These are phyloP conservation scores for Falcunculus frontatus DNA, from an alignment of 2,113 vertebrate species.

Conservation along the genomic window DNA sequence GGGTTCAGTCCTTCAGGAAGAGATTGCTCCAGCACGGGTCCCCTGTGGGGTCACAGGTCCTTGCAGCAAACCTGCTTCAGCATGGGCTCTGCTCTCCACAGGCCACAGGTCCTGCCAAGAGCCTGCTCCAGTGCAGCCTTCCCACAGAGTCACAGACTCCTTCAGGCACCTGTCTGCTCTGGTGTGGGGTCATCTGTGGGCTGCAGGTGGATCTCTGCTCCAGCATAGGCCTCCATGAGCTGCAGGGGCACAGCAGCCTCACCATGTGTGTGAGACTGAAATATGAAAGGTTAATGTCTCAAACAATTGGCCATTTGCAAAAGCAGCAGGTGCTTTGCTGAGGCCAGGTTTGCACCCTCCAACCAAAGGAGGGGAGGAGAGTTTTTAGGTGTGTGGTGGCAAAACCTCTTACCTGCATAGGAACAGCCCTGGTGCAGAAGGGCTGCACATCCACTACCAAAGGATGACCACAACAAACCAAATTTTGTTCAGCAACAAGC, in stretches of 20 bases:
- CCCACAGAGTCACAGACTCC: no score
- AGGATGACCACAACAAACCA: not conserved
- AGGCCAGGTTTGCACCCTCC: not conserved
- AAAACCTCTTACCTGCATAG: not conserved
- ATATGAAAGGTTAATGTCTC: not conserved
- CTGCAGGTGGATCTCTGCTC: not conserved
- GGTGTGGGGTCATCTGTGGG: not conserved
- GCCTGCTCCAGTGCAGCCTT: not conserved
- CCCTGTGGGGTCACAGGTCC: no score
- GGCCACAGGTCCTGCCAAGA: not conserved
- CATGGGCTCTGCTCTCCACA: fast-evolving
- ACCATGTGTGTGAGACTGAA: not conserved
- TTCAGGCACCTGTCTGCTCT: not conserved
- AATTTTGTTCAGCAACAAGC: not conserved
- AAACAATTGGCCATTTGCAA: not conserved
- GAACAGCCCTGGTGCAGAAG: no score
- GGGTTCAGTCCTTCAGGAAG: not conserved
- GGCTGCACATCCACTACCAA: not conserved
- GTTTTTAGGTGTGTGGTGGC: not conserved
- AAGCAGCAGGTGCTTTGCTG: not conserved
- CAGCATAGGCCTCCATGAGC: no score
- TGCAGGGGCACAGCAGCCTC: not conserved
- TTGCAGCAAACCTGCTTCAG: not conserved
- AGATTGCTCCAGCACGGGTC: not conserved
- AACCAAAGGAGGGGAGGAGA: not conserved